phyloP scores from a whole-genome alignment of 2,113 vertebrate species.

The Opisthocomus hoazin region DNA sequence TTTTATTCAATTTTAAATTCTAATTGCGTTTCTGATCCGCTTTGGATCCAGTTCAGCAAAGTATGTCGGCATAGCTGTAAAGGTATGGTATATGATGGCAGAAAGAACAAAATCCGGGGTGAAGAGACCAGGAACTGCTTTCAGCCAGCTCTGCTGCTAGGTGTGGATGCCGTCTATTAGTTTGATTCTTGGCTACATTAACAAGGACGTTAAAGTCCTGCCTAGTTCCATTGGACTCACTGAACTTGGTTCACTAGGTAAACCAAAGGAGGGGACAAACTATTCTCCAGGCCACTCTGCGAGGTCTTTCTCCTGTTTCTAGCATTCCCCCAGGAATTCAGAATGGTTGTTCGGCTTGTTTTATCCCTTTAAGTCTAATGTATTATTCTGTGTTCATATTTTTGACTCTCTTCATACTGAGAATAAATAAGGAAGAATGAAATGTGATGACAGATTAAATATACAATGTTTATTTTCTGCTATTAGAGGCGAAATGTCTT shows the following conservation, averaged over 20 bases:
- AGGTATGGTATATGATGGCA: not conserved
- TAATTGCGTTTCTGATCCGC: not conserved
- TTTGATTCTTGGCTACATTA: not conserved
- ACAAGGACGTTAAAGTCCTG: not conserved
- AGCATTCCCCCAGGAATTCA: not conserved
- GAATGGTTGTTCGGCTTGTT: not conserved
- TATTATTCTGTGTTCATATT: not conserved
- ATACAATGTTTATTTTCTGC: not conserved
- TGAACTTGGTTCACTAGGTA: not conserved
- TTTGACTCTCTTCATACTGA: not conserved
- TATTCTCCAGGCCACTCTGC: not conserved
- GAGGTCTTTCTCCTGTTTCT: not conserved
- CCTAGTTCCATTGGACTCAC: not conserved
- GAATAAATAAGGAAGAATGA: not conserved
- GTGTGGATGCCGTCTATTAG: not conserved
- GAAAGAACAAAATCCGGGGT: not conserved
- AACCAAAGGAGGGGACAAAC: not conserved
- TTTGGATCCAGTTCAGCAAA: not conserved
- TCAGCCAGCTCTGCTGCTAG: not conserved
- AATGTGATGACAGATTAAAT: not conserved
- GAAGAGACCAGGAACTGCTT: not conserved
- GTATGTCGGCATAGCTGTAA: not conserved
- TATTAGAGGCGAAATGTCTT: not conserved
- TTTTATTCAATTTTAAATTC: not conserved
- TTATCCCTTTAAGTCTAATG: not conserved